Percentiles rank a stretch among this genome's conserved stretches.
phyloP scores from a whole-genome alignment of 2,113 vertebrate species.

The Alligator mississippiensis region DNA sequence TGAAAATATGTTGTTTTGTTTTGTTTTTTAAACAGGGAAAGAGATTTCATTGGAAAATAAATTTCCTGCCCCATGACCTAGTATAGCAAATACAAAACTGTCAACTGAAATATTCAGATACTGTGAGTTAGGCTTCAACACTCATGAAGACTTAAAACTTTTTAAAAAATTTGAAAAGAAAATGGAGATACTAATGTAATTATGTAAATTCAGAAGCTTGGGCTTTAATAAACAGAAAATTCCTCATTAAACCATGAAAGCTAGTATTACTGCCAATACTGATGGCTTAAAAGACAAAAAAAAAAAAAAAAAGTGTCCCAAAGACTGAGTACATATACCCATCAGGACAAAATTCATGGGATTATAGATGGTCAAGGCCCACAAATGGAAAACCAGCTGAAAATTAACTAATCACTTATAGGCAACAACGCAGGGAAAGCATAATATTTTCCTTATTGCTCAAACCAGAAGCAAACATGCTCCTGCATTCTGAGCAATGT shows the following conservation, averaged over 20 bases:
- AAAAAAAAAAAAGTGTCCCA: background rate
- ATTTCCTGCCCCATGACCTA: background rate
- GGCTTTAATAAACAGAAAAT: background rate
- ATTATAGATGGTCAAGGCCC: slow-evolving; percentile 1
- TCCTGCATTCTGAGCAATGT: background rate
- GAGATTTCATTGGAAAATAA: background rate
- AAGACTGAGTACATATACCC: background rate
- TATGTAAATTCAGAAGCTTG: background rate
- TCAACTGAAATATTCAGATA: no score
- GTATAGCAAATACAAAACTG: background rate
- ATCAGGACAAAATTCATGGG: background rate
- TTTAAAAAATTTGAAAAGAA: background rate
- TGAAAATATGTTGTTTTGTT: background rate
- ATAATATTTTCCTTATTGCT: background rate
- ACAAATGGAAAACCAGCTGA: slow-evolving; percentile 40
- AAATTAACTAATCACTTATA: background rate
- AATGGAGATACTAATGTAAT: background rate
- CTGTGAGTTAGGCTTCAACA: background rate
- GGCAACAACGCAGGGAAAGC: background rate
- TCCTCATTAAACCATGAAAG: background rate
- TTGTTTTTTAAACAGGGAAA: background rate
- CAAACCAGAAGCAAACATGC: background rate
- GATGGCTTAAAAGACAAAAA: background rate
- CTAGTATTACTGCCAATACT: background rate
- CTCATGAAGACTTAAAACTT: background rate